These are phyloP conservation scores for Hirudo medicinalis DNA, from an alignment of 1,140 invertebrate genomes.

Conservation along the genomic window DNA sequence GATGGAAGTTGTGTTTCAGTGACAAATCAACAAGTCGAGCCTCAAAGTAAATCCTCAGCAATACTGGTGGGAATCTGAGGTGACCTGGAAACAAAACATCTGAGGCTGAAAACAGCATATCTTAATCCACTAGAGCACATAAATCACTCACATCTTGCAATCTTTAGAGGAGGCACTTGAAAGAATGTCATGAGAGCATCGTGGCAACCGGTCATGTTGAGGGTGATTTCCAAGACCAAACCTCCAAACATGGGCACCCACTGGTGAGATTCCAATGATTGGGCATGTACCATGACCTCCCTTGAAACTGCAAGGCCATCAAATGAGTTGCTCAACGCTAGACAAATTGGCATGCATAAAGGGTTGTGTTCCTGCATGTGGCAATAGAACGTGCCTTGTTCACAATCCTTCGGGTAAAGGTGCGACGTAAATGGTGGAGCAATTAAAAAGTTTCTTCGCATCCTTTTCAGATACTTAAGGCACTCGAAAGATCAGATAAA, in stretches of 20 bases:
- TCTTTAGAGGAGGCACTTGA: background rate
- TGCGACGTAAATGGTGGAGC: background rate
- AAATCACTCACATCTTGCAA: background rate
- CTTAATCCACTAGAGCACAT: too few relatives aligned
- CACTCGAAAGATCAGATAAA: background rate
- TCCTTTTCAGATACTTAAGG: too few relatives aligned
- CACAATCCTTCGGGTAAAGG: background rate
- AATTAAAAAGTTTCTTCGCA: too few relatives aligned
- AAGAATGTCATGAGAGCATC: background rate
- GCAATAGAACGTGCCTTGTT: too few relatives aligned
- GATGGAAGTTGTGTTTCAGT: too few relatives aligned
- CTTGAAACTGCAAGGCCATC: background rate
- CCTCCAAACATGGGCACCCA: slow-evolving; percentile 4
- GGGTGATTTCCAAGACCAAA: background rate
- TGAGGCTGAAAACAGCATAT: too few relatives aligned
- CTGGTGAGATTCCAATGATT: background rate
- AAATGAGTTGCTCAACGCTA: background rate
- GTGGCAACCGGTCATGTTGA: slow-evolving; percentile 7
- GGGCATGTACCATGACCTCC: background rate
- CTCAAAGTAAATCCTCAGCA: too few relatives aligned
- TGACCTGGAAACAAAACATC: too few relatives aligned
- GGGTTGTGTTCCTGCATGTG: background rate
- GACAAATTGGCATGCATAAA: background rate
- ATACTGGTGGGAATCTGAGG: too few relatives aligned
- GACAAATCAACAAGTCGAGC: too few relatives aligned